Evolutionary conservation across 2,113 vertebrate genomes (phyloP), one percentile per base, ranked within the genome.

Genomic region (Sula dactylatra): DNA sequence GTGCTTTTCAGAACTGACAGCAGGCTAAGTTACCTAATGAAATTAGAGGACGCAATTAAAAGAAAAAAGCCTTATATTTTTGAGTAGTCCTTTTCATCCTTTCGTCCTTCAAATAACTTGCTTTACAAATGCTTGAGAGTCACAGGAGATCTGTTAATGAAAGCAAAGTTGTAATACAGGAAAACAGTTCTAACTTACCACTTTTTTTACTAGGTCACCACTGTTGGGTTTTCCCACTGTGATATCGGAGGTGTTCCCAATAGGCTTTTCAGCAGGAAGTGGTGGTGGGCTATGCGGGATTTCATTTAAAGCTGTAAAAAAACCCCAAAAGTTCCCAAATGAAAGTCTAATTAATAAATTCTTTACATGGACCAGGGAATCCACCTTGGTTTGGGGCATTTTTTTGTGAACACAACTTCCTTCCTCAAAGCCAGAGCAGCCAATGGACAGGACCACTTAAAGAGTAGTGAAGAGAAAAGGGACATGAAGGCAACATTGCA

Each of bases 261-360:
- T 97, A 45, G 99, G 98, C 78, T 98, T 99, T 97, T 99, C 99
- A 85, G 94, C 78, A 71, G 99, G 99, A 40, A 99, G 98, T 61
- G 99, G 98, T 4, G 99, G 99, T 86, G 98, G 98, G 44, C 88
- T 95, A 94, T 98, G 98, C 67, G 82, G 83, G 58, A 93, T 94
- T 61, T 98, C 96, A 87, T 97, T 97, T 96, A 96, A 97, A 95
- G 98, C 98, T 99, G 97, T 42, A 97, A 94, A 97, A 97, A 97
- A 93, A 97, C 21, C 2, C 2, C 6, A 88, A 38, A 67, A 92
- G 67, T 69, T 86, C 38, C 47, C 79, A 29, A 96, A 80, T 90
- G 12, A 94, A 86, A 90, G 36, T 62, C 36, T 76, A 76, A 79
- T 91, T 82, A 87, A 84, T 69, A 77, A 54, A 21, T 67, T 94